Evolutionary conservation across 2,797 vertebrate genomes (phyloP), one percentile per base, ranked within the genome.

Genomic region (Tenualosa thibaudeaui): DNA sequence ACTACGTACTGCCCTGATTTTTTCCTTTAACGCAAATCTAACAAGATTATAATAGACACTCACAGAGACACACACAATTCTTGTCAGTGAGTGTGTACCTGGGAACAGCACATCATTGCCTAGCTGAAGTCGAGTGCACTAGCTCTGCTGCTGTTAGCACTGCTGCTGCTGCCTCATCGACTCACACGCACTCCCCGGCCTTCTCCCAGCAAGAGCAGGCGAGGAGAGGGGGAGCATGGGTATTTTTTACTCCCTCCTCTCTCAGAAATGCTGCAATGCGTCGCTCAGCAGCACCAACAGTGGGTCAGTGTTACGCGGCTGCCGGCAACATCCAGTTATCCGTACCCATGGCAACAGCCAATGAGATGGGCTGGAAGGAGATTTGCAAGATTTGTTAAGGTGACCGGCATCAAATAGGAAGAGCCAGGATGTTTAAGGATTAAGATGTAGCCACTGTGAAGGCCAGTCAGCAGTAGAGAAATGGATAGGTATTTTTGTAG

Each of bases 191-290:
- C 71, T 46, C 17, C 71, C 22, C 71, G 46, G 71, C 37, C 40
- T 78, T 78, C 40, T 46, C 71, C 17, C 15, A 6, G 37, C 5
- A 31, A 75, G 71, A 46, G 37, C 5, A 78, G 71, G 31, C 2
- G 65, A 71, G 65, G 13, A 40, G 71, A 43, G 37, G 71, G 71
- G 71, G 71, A 78, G 37, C 37, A 40, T 78, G 71, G 71, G 71
- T 78, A 78, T 78, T 46, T 78, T 78, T 78, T 78, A 56, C 89
- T 81, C 84, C 83, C 86, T 91, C 91, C 92, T 91, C 90, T 83
- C 81, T 58, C 90, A 94, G 94, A 96, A 96, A 95, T 96, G 95
- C 95, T 96, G 96, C 96, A 96, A 95, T 96, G 95, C 96, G 96
- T 96, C 95, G 95, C 92, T 19, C 71, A 78, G 89, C 91, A 92